phyloP scores from a whole-genome alignment of 2,797 vertebrate genomes.

The Heteromormyrus szaboi region DNA sequence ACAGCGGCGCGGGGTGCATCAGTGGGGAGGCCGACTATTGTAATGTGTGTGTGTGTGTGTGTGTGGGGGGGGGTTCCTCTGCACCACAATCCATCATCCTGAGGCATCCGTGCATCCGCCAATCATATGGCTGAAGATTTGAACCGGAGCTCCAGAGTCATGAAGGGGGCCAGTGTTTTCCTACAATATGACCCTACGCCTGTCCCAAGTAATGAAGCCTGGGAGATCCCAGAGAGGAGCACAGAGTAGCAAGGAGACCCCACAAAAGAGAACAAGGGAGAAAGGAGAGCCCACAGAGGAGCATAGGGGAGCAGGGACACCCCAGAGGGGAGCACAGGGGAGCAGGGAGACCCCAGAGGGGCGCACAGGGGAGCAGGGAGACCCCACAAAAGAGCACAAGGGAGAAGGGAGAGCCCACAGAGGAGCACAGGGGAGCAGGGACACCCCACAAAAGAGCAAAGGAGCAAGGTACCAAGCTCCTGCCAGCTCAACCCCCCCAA shows the following conservation, averaged over 20 bases:
- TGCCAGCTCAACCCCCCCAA: neutral
- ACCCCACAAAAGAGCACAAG: neutral
- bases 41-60: neutral
- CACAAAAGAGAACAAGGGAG: neutral
- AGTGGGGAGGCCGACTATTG: neutral
- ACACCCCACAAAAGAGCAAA: neutral
- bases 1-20: neutral
- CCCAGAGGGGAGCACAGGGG: neutral
- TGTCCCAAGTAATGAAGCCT: neutral
- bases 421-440: neutral
- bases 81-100: conserved; percentile 60
- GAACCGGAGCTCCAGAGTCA: conserved; percentile 69
- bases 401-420: too few relatives aligned
- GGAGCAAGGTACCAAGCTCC: neutral
- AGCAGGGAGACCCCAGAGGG: neutral
- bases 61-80: neutral
- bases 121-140: conserved; percentile 64
- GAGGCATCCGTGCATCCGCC: conserved; percentile 59
- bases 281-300: neutral
- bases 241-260: neutral
- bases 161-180: conserved; percentile 63
- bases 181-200: conserved; percentile 32
- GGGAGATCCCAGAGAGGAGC: neutral
- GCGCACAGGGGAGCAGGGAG: neutral
- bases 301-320: neutral